These are phyloP conservation scores for Plebejus anna DNA, from an alignment of 2,888 invertebrate species.

Conservation along the genomic window DNA sequence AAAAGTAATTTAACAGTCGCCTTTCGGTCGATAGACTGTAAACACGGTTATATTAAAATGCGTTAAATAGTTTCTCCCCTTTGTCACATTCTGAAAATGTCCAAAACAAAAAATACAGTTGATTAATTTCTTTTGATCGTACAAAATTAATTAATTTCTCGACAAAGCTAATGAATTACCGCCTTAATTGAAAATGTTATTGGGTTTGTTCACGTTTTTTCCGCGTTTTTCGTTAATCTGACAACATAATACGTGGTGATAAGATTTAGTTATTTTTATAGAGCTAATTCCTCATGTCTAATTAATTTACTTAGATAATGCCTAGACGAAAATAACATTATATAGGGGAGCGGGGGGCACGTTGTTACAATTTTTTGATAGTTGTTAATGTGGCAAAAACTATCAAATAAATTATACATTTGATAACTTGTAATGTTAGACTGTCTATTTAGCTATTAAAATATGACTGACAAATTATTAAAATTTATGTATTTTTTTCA, in stretches of 20 bases:
- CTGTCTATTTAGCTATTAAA: too few species aligned
- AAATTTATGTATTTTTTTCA: too few species aligned
- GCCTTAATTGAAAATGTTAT: slow-evolving; percentile 12
- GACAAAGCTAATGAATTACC: background rate
- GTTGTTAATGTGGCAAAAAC: too few species aligned
- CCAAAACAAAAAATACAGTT: background rate
- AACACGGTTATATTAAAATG: background rate
- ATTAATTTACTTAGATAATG: too few species aligned
- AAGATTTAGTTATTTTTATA: background rate
- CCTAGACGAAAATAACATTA: too few species aligned
- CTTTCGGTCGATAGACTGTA: background rate
- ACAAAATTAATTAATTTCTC: slow-evolving; percentile 4
- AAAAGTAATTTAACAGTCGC: background rate
- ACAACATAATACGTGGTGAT: background rate
- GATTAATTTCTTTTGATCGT: slow-evolving; percentile 9
- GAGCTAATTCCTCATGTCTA: background rate
- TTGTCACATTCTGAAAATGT: slow-evolving; percentile 2
- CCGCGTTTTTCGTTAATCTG: background rate
- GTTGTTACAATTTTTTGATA: too few species aligned
- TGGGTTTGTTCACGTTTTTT: background rate
- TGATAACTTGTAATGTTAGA: too few species aligned
- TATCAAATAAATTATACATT: too few species aligned
- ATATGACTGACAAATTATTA: too few species aligned
- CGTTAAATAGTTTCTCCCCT: background rate
- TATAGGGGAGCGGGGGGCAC: too few species aligned